Conservation (phyloP, 2,797 vertebrate genomes). For the Vespertilio murinus region DNA sequence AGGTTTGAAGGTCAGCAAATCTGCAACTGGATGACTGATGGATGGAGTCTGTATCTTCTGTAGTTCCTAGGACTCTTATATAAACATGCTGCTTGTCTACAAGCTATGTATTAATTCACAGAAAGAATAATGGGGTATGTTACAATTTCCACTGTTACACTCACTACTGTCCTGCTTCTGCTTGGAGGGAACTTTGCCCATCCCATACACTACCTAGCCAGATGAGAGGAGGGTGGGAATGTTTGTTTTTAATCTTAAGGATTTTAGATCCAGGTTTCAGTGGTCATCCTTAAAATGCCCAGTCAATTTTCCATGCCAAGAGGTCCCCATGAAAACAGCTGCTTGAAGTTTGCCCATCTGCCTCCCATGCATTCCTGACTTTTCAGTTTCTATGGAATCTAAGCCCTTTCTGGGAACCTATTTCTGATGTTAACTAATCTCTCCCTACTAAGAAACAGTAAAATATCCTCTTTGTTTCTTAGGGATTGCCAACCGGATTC, state of each 20-base stretch:
- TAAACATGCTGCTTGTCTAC: background rate
- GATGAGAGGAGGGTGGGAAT: background rate
- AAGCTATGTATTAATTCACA: background rate
- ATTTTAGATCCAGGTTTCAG: background rate
- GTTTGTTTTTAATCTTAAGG: background rate
- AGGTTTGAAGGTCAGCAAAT: background rate
- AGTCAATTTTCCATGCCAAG: background rate
- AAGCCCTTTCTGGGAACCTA: background rate
- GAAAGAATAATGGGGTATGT: background rate
- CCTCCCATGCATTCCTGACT: background rate
- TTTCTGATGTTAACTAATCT: background rate
- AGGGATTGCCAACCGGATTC: background rate
- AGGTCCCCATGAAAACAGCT: background rate
- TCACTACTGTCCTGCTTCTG: background rate
- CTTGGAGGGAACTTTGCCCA: background rate
- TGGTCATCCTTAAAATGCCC: background rate
- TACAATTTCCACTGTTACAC: background rate
- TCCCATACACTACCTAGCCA: no score
- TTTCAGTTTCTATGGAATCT: background rate
- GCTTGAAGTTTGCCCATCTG: background rate
- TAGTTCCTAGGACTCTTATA: background rate
- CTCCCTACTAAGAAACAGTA: background rate
- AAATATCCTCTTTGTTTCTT: background rate
- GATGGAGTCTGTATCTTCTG: background rate
- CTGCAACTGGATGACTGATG: background rate